Evolutionary conservation across 2,888 invertebrate genomes (phyloP).

Genomic region (Drosophila flavopinicola): DNA sequence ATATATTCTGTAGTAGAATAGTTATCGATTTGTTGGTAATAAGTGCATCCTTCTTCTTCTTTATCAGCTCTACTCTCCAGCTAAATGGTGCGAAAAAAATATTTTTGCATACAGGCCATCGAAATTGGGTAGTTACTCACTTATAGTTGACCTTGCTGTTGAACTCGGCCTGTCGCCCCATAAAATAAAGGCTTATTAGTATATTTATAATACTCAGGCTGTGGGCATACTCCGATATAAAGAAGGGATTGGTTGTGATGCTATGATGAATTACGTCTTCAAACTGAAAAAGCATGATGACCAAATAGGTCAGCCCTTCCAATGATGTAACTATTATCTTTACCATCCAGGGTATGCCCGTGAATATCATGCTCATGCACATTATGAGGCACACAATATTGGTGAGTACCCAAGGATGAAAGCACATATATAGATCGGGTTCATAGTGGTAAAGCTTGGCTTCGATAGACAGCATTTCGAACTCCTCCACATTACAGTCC

Average conservation of each 20-base stretch:
- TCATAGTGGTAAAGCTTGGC: slow-evolving; percentile 49
- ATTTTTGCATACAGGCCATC: rapidly evolving
- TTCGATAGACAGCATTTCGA: slow-evolving; percentile 34
- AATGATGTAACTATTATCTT: slow-evolving; percentile 87
- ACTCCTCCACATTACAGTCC: slow-evolving; percentile 45
- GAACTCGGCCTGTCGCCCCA: slow-evolving; percentile 95
- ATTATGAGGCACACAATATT: slow-evolving; percentile 86
- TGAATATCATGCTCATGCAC: slow-evolving; percentile 90
- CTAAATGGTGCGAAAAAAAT: slow-evolving; percentile 47
- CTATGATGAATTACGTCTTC: slow-evolving; percentile 86
- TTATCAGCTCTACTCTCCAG: slow-evolving; percentile 89
- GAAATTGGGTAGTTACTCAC: slow-evolving; percentile 79
- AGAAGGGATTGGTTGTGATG: slow-evolving; percentile 88
- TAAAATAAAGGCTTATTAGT: slow-evolving; percentile 90
- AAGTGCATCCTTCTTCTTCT: slow-evolving; percentile 93
- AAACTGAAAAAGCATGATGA: slow-evolving; percentile 87
- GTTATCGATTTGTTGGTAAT: slow-evolving; percentile 94
- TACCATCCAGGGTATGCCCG: slow-evolving; percentile 92
- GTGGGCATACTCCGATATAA: slow-evolving; percentile 89
- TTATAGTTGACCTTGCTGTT: slow-evolving; percentile 93
- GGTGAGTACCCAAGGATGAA: slow-evolving; percentile 84
- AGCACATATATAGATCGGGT: slow-evolving; percentile 49
- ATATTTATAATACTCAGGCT: slow-evolving; percentile 89
- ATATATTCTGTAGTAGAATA: slow-evolving; percentile 94
- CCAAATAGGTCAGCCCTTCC: slow-evolving; percentile 88